phyloP scores from a whole-genome alignment of 1,140 invertebrate species.

The Zaprionus ghesquierei region DNA sequence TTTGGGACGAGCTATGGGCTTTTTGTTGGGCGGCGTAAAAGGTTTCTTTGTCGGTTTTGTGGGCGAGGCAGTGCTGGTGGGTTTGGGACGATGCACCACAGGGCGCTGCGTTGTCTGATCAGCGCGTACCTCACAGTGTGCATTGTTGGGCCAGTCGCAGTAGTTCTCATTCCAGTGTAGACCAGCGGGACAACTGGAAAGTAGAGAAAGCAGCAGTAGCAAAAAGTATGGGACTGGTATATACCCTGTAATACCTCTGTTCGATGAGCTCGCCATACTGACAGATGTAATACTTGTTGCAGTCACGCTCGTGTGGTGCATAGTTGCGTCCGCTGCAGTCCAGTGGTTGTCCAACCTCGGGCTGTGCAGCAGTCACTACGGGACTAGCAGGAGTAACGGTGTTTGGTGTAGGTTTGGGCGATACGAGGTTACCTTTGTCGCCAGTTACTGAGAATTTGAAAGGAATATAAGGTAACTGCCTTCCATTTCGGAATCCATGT shows the following conservation, averaged over 20 bases:
- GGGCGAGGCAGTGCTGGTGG: constrained; percentile 17
- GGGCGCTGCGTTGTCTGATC: constrained; percentile 53
- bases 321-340: constrained; percentile 86
- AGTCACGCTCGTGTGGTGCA: constrained; percentile 86
- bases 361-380: constrained; percentile 6
- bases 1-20: constrained; percentile 70
- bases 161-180: constrained; percentile 90
- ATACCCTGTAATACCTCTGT: constrained; percentile 75
- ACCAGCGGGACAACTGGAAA: constrained; percentile 86
- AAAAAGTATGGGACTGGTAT: background rate
- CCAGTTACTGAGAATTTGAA: constrained; percentile 36
- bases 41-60: constrained; percentile 66
- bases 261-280: constrained; percentile 87
- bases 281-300: constrained; percentile 91
- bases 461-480: background rate
- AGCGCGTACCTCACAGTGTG: constrained; percentile 83
- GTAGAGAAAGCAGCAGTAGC: background rate
- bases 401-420: constrained; percentile 47
- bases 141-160: constrained; percentile 91
- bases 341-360: constrained; percentile 61
- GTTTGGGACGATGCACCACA: constrained; percentile 38
- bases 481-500: background rate
- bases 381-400: constrained; percentile 16
- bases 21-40: constrained; percentile 46
- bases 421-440: constrained; percentile 23